Conservation (phyloP, 2,797 vertebrate genomes). For the Amazona ochrocephala region DNA sequence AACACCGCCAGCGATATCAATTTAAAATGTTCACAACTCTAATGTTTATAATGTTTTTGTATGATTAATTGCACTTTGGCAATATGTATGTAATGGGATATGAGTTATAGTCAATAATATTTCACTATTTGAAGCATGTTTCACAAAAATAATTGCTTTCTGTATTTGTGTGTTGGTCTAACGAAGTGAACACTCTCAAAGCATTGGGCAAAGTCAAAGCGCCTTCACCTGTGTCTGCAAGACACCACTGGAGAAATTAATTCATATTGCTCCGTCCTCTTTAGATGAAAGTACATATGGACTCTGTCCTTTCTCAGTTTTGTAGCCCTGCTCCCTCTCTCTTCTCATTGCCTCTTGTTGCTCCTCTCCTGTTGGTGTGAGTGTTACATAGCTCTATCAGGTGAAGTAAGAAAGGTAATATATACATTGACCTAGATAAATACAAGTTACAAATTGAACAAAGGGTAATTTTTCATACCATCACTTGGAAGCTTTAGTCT, state of each 20-base stretch:
- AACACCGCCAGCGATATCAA: neutral
- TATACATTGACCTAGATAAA: neutral
- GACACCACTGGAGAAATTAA: neutral
- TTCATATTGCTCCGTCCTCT: neutral
- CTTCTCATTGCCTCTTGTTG: neutral
- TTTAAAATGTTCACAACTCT: neutral
- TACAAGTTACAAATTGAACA: neutral
- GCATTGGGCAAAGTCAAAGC: neutral
- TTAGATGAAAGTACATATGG: neutral
- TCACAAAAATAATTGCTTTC: slow-evolving; percentile 28
- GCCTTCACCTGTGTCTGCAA: neutral
- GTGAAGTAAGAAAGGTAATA: neutral
- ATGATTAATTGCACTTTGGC: neutral
- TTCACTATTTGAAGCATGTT: neutral
- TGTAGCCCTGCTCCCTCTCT: neutral
- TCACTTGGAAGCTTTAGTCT: neutral
- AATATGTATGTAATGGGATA: neutral
- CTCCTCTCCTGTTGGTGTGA: neutral
- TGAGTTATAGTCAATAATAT: neutral
- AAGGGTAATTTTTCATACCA: neutral
- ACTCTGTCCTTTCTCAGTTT: neutral
- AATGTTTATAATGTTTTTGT: neutral
- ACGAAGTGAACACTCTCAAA: neutral
- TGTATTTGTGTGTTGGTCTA: neutral
- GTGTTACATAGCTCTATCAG: neutral